phyloP scores from a whole-genome alignment of 2,113 vertebrate species.

The Salvelinus alpinus region DNA sequence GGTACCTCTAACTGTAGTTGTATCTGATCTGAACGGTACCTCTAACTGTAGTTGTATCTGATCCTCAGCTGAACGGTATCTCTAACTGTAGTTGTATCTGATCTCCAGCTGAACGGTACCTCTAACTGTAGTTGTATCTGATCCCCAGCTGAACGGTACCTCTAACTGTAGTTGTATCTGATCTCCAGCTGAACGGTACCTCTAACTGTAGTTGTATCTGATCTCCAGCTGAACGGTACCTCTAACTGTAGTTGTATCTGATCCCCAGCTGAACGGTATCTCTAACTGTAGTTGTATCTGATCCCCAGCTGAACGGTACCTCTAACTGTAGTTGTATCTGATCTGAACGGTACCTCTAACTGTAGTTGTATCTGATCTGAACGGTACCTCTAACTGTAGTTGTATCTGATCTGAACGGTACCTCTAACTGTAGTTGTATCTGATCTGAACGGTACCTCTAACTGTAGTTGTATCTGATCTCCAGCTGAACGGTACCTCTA shows the following conservation, averaged over 20 bases:
- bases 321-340: too few species aligned
- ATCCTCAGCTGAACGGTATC: constrained; percentile 63
- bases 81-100: constrained; percentile 92
- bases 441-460: constrained; percentile 78
- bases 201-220: constrained; percentile 51
- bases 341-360: too few species aligned
- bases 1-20: too few species aligned
- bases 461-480: constrained; percentile 89
- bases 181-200: too few species aligned
- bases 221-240: constrained; percentile 63
- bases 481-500: constrained; percentile 87
- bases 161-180: too few species aligned
- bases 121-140: background rate
- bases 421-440: too few species aligned
- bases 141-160: too few species aligned
- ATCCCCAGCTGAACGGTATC: constrained; percentile 91
- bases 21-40: too few species aligned
- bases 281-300: background rate
- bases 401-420: background rate
- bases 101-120: constrained; percentile 91
- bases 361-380: too few species aligned
- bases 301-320: too few species aligned
- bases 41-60: constrained; percentile 53
- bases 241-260: constrained; percentile 92
- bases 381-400: constrained; percentile 52